Evolutionary conservation across 1,140 invertebrate species (phyloP).

Genomic region (Cecropterus lyciades): DNA sequence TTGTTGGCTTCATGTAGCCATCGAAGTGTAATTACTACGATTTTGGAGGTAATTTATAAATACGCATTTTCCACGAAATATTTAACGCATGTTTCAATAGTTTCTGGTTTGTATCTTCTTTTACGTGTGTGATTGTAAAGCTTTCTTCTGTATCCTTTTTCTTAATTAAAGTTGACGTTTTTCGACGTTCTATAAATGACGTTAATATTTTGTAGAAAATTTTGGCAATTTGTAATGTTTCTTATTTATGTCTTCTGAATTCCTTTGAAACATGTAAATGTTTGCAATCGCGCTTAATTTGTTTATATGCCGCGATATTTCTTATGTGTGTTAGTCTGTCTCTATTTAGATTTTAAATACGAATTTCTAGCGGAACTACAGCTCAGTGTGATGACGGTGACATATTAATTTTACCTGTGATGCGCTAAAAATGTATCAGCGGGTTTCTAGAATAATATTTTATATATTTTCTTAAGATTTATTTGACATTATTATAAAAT

Average conservation of each 20-base stretch:
- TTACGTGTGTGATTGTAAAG: too few species aligned
- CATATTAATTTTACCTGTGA: constrained; percentile 20
- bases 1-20: constrained; percentile 29
- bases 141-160: too few species aligned
- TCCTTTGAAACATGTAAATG: background rate
- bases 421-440: constrained; percentile 10
- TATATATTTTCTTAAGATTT: background rate
- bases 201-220: background rate
- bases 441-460: background rate
- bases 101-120: too few species aligned
- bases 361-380: constrained; percentile 20
- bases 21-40: constrained; percentile 57
- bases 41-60: constrained; percentile 39
- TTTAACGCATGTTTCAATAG: too few species aligned
- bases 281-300: background rate
- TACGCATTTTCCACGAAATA: background rate
- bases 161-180: background rate
- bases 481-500: background rate
- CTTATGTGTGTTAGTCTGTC: background rate
- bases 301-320: background rate
- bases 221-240: background rate
- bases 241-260: background rate
- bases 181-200: background rate
- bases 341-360: background rate
- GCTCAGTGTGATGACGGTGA: constrained; percentile 21